Evolutionary conservation across 2,113 vertebrate species (phyloP).

Genomic region (Stegastes partitus): DNA sequence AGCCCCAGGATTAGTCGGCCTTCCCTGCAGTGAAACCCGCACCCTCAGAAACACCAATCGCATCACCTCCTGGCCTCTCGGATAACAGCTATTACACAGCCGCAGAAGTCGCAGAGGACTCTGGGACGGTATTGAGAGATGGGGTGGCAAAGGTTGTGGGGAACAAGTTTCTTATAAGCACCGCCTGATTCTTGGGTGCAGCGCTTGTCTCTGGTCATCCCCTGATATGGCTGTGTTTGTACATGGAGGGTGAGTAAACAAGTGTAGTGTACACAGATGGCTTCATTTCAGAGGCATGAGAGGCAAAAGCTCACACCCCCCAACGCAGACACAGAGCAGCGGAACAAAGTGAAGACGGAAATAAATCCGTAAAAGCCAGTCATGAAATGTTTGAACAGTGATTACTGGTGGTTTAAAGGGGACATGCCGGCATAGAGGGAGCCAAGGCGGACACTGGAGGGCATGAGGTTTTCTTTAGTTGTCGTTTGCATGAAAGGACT

Average conservation of each 20-base stretch:
- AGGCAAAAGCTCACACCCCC: conserved; percentile 11
- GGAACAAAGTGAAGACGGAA: not conserved
- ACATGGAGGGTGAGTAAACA: conserved; percentile 37
- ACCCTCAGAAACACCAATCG: conserved; percentile 26
- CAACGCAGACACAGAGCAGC: not conserved
- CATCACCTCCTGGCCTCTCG: conserved; percentile 26
- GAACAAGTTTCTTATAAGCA: conserved; percentile 40
- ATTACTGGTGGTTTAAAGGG: not conserved
- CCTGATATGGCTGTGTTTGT: conserved; percentile 33
- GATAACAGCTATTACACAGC: conserved; percentile 61
- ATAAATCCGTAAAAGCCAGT: not conserved
- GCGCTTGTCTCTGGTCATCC: conserved; percentile 9
- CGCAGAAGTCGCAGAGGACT: conserved; percentile 5
- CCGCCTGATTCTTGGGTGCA: conserved; percentile 31
- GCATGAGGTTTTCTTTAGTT: not conserved
- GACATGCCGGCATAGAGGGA: not conserved
- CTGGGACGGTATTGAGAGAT: conserved; percentile 32
- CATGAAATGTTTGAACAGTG: conserved; percentile 8
- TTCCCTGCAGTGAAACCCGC: conserved; percentile 16
- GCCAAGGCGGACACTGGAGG: not conserved
- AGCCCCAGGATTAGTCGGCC: conserved; percentile 32
- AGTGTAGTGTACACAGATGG: not conserved
- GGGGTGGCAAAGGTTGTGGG: conserved; percentile 38
- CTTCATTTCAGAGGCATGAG: conserved; percentile 17
- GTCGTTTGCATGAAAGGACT: not conserved